A percentile compares a stretch with the other conserved stretches of the same genome.
phyloP scores from a whole-genome alignment of 2,797 vertebrate species.

The Sarcophilus harrisii region DNA sequence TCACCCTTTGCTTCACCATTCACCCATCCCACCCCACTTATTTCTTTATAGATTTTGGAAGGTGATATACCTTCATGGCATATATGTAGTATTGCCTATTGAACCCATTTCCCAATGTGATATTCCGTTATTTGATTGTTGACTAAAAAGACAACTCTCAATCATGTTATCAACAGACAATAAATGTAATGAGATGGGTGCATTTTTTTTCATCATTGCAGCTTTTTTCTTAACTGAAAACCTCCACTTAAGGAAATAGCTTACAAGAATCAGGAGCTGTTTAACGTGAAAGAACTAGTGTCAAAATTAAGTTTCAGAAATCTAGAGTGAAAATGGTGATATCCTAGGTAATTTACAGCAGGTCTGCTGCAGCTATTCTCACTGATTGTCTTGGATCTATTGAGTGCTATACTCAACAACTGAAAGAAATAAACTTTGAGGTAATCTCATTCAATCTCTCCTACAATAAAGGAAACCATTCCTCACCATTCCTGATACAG shows the following conservation, averaged over 20 bases:
- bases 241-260: slow-evolving; percentile 31
- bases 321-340: slow-evolving; percentile 4
- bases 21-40: too few relatives aligned
- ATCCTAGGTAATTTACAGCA: background rate
- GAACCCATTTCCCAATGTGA: too few relatives aligned
- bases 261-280: slow-evolving; percentile 25
- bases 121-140: background rate
- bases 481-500: background rate
- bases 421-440: background rate
- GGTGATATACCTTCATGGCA: too few relatives aligned
- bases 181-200: background rate
- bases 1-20: too few relatives aligned
- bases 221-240: background rate
- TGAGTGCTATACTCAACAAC: slow-evolving; percentile 36
- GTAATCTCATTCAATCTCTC: background rate
- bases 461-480: background rate
- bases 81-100: too few relatives aligned
- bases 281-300: slow-evolving; percentile 4
- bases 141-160: background rate
- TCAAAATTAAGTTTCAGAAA: slow-evolving; percentile 28
- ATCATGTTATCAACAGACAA: background rate
- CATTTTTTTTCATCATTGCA: background rate
- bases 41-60: too few relatives aligned
- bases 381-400: background rate
- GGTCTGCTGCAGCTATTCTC: background rate